These are phyloP conservation scores for Tetrapedia diversipes DNA, from an alignment of 2,888 invertebrate species.

Conservation along the genomic window DNA sequence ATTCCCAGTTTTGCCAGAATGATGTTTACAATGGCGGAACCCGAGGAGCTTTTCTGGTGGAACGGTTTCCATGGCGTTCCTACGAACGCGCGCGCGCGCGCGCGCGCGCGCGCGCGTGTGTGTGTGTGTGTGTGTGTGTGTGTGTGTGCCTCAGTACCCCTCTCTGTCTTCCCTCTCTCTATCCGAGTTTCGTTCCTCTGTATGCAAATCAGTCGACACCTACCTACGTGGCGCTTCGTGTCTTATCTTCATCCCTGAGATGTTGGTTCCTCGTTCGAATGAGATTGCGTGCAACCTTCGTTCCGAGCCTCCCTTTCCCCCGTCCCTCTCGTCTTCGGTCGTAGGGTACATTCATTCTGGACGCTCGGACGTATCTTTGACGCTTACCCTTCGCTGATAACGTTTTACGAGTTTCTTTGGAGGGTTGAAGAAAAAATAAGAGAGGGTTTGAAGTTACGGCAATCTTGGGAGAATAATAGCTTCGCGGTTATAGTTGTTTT, in stretches of 20 bases:
- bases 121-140: too few species aligned
- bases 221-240: slow-evolving; percentile 73
- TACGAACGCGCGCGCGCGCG: slow-evolving; percentile 8
- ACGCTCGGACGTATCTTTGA: slow-evolving; percentile 67
- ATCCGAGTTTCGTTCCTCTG: slow-evolving; percentile 63
- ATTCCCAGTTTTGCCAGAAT: slow-evolving; percentile 15
- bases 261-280: slow-evolving; percentile 61
- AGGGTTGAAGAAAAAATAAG: slow-evolving; percentile 45
- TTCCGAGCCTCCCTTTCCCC: slow-evolving; percentile 39
- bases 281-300: slow-evolving; percentile 70
- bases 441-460: slow-evolving; percentile 23
- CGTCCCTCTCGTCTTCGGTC: slow-evolving; percentile 15
- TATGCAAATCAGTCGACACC: slow-evolving; percentile 74
- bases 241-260: slow-evolving; percentile 73
- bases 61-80: slow-evolving; percentile 45
- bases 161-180: slow-evolving; percentile 32
- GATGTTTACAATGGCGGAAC: slow-evolving; percentile 22
- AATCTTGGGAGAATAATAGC: slow-evolving; percentile 28
- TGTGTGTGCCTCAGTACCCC: too few species aligned
- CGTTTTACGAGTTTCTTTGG: slow-evolving; percentile 47
- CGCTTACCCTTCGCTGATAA: slow-evolving; percentile 60
- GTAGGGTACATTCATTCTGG: slow-evolving; percentile 53
- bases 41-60: slow-evolving; percentile 41
- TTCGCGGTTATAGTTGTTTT: neutral
- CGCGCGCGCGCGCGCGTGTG: too few species aligned